phyloP scores from a whole-genome alignment of 2,797 vertebrate genomes.

The Lepidocolaptes lacrymiger region DNA sequence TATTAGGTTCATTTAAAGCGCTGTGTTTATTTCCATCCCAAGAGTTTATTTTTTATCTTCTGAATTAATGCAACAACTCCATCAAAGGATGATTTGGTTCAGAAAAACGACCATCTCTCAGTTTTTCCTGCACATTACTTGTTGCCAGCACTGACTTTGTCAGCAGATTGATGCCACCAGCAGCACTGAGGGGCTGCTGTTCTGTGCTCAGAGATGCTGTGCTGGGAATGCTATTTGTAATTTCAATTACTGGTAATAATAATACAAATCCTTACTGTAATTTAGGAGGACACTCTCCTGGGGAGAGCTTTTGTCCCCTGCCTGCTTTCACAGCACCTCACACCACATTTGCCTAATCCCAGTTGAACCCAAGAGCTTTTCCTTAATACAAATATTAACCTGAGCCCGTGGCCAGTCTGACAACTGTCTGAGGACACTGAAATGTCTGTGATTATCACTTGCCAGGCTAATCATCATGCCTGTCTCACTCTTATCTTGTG shows the following conservation, averaged over 20 bases:
- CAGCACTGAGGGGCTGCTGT: background rate
- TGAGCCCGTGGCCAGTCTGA: background rate
- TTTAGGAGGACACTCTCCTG: background rate
- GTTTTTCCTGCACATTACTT: background rate
- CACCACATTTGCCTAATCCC: background rate
- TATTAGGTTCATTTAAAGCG: conserved; percentile 68
- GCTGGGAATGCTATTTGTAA: background rate
- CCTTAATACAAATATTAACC: background rate
- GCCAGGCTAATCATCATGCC: rapidly evolving
- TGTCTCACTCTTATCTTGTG: rapidly evolving
- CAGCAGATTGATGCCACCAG: background rate
- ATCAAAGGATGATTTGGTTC: background rate
- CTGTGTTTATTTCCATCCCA: conserved; percentile 67
- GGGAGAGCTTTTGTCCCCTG: background rate
- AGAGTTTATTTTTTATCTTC: conserved; percentile 48
- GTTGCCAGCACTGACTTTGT: background rate
- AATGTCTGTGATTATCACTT: background rate
- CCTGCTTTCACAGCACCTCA: background rate
- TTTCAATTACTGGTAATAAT: background rate
- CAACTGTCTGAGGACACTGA: background rate
- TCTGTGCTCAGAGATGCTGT: background rate
- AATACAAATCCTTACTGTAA: background rate
- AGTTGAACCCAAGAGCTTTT: background rate
- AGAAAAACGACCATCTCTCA: background rate
- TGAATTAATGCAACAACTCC: conserved; percentile 26